phyloP scores from a whole-genome alignment of 2,888 invertebrate genomes.

The Nomada hirtipes region DNA sequence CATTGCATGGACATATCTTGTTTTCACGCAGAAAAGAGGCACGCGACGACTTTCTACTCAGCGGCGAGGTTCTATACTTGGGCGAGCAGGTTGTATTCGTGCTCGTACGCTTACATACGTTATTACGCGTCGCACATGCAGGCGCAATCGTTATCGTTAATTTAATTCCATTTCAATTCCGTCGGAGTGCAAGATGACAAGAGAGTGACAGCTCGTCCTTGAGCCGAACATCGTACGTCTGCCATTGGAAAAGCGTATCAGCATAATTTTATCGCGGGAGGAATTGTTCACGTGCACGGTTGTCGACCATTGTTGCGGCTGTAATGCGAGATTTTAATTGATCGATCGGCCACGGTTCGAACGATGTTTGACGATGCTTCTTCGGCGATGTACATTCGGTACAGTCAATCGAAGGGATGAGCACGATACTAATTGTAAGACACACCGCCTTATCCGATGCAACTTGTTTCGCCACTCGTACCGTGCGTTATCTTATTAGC shows the following conservation, averaged over 20 bases:
- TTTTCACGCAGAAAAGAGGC: conserved; percentile 49
- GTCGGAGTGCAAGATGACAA: conserved; percentile 61
- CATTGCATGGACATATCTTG: conserved; percentile 26
- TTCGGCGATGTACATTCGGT: too few relatives aligned
- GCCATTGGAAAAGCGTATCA: conserved; percentile 52
- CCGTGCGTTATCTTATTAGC: conserved; percentile 6
- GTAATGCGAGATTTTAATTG: neutral
- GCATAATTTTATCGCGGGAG: conserved; percentile 64
- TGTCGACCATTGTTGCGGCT: neutral
- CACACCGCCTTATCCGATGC: neutral
- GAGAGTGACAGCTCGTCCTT: conserved; percentile 67
- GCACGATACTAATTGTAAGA: neutral
- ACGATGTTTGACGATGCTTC: too few relatives aligned
- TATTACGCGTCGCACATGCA: conserved; percentile 35
- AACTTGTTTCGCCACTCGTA: neutral
- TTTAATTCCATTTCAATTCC: conserved; percentile 69
- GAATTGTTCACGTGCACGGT: conserved; percentile 37
- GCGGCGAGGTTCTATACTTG: neutral
- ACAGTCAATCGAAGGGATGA: neutral
- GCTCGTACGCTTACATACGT: conserved; percentile 16
- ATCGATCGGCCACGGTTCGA: neutral
- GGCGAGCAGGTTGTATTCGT: conserved; percentile 4
- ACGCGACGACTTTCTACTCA: conserved; percentile 53
- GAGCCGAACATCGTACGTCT: conserved; percentile 45
- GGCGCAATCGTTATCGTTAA: conserved; percentile 62